A percentile compares a stretch with the other conserved stretches of the same genome.
Conservation (phyloP, 2,113 vertebrate genomes). For the Falcunculus frontatus region DNA sequence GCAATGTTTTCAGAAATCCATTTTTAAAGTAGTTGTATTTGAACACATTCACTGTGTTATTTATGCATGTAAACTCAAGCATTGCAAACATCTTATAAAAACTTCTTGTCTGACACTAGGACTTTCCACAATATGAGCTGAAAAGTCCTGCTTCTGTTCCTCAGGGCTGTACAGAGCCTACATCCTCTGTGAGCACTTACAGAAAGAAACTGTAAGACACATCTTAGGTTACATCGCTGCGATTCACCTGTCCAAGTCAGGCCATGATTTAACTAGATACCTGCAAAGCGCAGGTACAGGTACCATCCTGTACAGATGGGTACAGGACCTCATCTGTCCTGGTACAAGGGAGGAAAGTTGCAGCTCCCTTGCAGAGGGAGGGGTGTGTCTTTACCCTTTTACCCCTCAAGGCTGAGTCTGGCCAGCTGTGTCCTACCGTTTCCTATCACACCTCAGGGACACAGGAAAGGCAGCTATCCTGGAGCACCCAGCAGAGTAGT, state of each 20-base stretch:
- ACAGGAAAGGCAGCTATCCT: background rate
- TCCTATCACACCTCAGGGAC: too few species aligned
- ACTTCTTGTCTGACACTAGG: background rate
- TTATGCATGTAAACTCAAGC: background rate
- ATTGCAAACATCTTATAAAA: background rate
- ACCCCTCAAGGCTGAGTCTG: background rate
- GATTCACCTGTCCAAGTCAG: background rate
- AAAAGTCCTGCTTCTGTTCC: background rate
- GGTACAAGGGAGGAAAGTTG: background rate
- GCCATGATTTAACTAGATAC: background rate
- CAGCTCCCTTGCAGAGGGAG: background rate
- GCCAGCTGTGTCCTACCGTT: background rate
- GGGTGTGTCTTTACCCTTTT: accelerated
- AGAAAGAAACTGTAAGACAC: background rate
- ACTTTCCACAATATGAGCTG: background rate
- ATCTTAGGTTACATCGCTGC: background rate
- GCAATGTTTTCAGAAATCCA: background rate
- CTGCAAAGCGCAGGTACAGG: too few species aligned
- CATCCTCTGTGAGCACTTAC: background rate
- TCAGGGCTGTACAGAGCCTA: background rate
- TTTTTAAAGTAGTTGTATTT: background rate
- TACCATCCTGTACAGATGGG: too few species aligned
- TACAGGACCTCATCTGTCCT: background rate
- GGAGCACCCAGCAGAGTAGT: background rate
- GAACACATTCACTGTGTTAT: background rate